phyloP scores from a whole-genome alignment of 1,140 invertebrate species.

The Nilaparvata lugens region DNA sequence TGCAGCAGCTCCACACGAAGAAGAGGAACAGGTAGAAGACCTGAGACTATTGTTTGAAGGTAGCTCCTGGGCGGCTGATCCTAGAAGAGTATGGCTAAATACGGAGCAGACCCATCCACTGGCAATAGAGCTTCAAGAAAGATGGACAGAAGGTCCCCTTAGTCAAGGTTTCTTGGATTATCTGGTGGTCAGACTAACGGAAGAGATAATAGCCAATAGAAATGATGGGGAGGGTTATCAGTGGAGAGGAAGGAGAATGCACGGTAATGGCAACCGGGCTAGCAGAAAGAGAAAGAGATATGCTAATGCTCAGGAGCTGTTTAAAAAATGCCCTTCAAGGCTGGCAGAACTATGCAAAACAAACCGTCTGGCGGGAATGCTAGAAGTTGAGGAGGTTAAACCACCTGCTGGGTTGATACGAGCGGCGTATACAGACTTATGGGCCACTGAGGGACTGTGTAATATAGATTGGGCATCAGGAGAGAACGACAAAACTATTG shows the following conservation, averaged over 20 bases:
- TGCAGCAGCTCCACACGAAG: background rate
- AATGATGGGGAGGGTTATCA: background rate
- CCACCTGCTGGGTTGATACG: background rate
- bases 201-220: too few relatives aligned
- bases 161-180: background rate
- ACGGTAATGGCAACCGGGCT: background rate
- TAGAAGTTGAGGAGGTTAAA: background rate
- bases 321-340: background rate
- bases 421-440: background rate
- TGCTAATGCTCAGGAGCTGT: background rate
- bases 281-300: background rate
- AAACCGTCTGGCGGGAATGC: background rate
- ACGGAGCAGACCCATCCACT: background rate
- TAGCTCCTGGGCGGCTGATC: background rate
- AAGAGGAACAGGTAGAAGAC: background rate
- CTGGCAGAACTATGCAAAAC: background rate
- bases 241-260: background rate
- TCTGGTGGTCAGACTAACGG: background rate
- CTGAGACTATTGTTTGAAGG: too few relatives aligned
- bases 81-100: background rate
- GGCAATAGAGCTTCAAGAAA: background rate
- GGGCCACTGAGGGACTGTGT: background rate
- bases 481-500: background rate
- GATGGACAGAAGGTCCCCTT: background rate
- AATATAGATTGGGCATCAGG: background rate